A percentile compares a stretch with the other conserved stretches of the same genome.
Conservation (phyloP, 2,113 vertebrate species). For the Stegostoma tigrinum region DNA sequence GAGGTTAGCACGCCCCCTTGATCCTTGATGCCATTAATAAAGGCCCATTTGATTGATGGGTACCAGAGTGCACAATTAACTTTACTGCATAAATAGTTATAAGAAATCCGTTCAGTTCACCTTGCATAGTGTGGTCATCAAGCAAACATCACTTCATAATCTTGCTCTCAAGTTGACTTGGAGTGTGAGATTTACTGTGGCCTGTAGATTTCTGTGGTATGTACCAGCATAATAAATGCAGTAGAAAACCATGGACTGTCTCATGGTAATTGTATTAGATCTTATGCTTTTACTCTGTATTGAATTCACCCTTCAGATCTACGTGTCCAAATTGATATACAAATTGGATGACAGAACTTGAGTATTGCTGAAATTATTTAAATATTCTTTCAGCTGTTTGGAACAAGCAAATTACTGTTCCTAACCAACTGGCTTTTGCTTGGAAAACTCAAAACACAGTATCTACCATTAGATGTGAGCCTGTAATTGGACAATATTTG, state of each 20-base stretch:
- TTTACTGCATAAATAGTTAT: not conserved
- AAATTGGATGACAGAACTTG: too few species aligned
- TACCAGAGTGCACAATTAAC: not conserved
- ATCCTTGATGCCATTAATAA: not conserved
- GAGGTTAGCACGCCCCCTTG: not conserved
- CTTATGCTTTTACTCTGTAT: not conserved
- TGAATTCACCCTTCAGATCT: not conserved
- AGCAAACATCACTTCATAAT: not conserved
- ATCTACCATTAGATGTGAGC: too few species aligned
- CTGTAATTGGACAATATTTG: too few species aligned
- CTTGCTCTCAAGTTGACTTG: not conserved
- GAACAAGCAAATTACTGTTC: too few species aligned
- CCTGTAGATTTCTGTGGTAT: not conserved
- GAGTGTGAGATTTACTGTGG: not conserved
- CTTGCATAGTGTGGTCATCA: not conserved
- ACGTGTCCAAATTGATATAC: not conserved
- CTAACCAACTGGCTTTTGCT: too few species aligned
- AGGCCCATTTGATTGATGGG: not conserved
- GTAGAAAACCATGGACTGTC: not conserved
- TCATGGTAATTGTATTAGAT: not conserved
- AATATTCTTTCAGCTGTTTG: not conserved
- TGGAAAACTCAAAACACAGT: too few species aligned
- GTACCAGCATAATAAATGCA: not conserved
- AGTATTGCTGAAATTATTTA: not conserved
- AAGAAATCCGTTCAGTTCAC: not conserved